Base-by-base conservation (phyloP, 2,797 vertebrate species). In the Manis crassicaudata region DNA sequence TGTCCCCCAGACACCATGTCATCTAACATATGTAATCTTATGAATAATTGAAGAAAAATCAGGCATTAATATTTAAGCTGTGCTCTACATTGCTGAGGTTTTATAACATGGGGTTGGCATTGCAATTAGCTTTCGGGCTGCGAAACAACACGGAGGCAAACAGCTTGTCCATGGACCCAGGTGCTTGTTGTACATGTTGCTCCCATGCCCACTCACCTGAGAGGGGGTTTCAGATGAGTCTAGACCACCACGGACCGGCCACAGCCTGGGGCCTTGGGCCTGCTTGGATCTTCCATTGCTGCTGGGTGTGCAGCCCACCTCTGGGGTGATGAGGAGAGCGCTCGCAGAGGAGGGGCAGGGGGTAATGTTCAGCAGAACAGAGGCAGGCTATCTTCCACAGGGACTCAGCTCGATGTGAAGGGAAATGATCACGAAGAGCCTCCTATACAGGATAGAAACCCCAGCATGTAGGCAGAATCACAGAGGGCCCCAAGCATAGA, bases 51-150 rank as follows among this genome's bases (percentile, higher is more conserved):
- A 94, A 92, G 90, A 76, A 88, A 91, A 52, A 46, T 14, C 40
- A 63, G 32, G 43, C 77, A 92, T 94, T 93, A 83, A 93, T 96
- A 94, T 90, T 95, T 94, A 93, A 91, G 40, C 40, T 11, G 11
- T 8, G n/a, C 25, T 93, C 54, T 80, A 21, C 70, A 40, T 62
- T 63, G 54, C 60, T 50, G 60, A 60, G 37, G 29, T 56, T 93
- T 92, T 87, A 80, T 79, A n/a, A 25, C 4, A 4, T 35, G 35
- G 43, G 60, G 16, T 35, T 65, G 76, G 62, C 37, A 92, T 75
- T 54, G 56, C 86, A 93, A 85, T 80, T 75, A 23, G 25, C 43
- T 88, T 83, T 68, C 29, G 50, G 68, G 68, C 80, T 83, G 68
- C 88, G 58, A 32, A 88, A 58, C 67, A 68, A 58, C 14, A 18